Evolutionary conservation across 2,797 vertebrate genomes (phyloP), one percentile per base, ranked within the genome.

Genomic region (Anguilla marmorata): DNA sequence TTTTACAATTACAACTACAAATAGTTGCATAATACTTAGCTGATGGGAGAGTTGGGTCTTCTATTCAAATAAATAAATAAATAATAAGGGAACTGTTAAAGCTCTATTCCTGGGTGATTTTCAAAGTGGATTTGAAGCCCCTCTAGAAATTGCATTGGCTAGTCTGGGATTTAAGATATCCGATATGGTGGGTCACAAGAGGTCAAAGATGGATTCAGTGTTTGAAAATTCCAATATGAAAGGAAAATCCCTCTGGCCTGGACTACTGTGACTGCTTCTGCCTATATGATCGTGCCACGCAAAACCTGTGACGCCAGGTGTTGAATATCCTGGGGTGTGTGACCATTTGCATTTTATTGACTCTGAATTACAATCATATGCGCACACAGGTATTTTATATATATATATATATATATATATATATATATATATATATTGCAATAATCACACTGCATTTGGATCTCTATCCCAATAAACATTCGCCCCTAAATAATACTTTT

Each of bases 121-220:
- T 19, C 9, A 50, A 45, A 82, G 45, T 48, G 45, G 19, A 82
- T 50, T 48, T 48, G 24, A 16, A 82, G 45, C 45, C 45, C 79
- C 79, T 50, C 2, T 50, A 48, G 79, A 48, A 48, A 24, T 50
- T 82, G 79, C 79, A 50, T 82, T 50, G 79, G 76, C 41, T 45
- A 12, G 37, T 50, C 19, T 82, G 19, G 41, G 45, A 82, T 56
- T 56, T 30, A 84, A 52, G 82, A 50, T 56, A 56, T 84, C 27
- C 14, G 48, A 84, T 56, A 56, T 84, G 52, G 24, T 52, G 52
- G 82, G 50, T 84, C 82, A 84, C 27, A 27, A 33, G 82, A 84
- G 82, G 82, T 84, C 82, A 84, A 84, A 54, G 82, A 56, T 84
- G 52, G 21, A 84, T 54, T 84, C 48, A 84, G 50, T 79, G 74